Evolutionary conservation across 2,797 vertebrate species (phyloP).

Genomic region (Pipistrellus kuhlii): DNA sequence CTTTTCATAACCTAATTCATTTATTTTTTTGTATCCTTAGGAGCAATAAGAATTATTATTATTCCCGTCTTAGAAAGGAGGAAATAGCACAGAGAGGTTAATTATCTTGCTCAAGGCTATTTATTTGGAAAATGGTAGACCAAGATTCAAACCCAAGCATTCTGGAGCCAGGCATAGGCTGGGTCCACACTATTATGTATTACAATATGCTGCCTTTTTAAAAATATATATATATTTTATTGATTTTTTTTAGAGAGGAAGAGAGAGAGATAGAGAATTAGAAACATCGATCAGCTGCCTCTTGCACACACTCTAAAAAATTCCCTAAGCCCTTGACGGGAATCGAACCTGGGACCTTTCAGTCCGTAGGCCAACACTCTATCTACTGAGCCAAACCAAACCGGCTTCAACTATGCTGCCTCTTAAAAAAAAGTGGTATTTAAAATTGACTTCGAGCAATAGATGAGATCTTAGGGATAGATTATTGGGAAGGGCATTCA

Average conservation of each 20-base stretch:
- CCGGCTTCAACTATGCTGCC: too few relatives aligned
- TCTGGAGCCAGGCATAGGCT: neutral
- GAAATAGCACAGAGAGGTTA: neutral
- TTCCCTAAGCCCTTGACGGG: too few relatives aligned
- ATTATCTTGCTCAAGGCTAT: neutral
- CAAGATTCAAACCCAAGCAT: constrained; percentile 23
- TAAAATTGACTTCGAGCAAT: constrained; percentile 41
- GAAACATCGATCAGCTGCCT: too few relatives aligned
- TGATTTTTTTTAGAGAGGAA: too few relatives aligned
- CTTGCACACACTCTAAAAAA: too few relatives aligned
- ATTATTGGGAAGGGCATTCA: neutral
- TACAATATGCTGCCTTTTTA: neutral
- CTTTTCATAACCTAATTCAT: neutral
- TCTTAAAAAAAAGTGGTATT: neutral
- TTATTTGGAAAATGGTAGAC: constrained; percentile 2
- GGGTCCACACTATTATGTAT: neutral
- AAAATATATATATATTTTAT: too few relatives aligned
- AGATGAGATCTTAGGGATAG: constrained; percentile 38
- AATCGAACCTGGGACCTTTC: too few relatives aligned
- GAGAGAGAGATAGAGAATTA: too few relatives aligned
- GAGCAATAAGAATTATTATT: constrained; percentile 21
- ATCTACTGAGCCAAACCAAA: too few relatives aligned
- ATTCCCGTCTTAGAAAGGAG: neutral
- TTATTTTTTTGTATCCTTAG: constrained; percentile 8
- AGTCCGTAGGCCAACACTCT: too few relatives aligned